Conservation (phyloP, 2,888 invertebrate species). For the Leucoma salicis region DNA sequence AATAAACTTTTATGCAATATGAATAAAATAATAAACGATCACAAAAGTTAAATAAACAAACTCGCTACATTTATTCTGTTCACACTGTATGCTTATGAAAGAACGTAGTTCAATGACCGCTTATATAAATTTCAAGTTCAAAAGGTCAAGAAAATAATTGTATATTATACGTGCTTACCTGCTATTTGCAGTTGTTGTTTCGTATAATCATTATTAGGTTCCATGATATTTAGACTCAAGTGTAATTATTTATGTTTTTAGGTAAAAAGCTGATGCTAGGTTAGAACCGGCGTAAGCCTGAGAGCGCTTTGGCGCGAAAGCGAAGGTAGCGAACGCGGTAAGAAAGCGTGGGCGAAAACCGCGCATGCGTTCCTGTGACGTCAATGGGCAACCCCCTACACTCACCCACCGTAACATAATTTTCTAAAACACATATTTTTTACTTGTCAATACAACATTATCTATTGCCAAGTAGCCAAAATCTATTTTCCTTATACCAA, state of each 20-base stretch:
- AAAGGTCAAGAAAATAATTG: constrained; percentile 29
- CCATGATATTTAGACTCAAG: constrained; percentile 45
- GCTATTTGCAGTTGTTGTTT: constrained; percentile 42
- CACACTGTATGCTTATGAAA: constrained; percentile 16
- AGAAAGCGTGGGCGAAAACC: constrained; percentile 51
- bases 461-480: too few relatives aligned
- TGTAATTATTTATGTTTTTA: constrained; percentile 10
- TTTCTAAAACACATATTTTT: too few relatives aligned
- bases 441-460: too few relatives aligned
- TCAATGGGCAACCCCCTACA: constrained; percentile 55
- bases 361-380: constrained; percentile 72
- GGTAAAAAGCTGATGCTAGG: constrained; percentile 30
- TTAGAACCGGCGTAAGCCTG: constrained; percentile 62
- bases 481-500: too few relatives aligned
- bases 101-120: constrained; percentile 51
- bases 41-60: not conserved
- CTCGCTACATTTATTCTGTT: not conserved
- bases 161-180: constrained; percentile 50
- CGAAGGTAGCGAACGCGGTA: constrained; percentile 37
- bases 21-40: not conserved
- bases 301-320: constrained; percentile 75
- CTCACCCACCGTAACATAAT: constrained; percentile 21
- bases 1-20: not conserved
- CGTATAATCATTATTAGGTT: constrained; percentile 44
- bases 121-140: constrained; percentile 36